Conservation (phyloP, 1,140 invertebrate genomes). For the Caerostris extrusa region DNA sequence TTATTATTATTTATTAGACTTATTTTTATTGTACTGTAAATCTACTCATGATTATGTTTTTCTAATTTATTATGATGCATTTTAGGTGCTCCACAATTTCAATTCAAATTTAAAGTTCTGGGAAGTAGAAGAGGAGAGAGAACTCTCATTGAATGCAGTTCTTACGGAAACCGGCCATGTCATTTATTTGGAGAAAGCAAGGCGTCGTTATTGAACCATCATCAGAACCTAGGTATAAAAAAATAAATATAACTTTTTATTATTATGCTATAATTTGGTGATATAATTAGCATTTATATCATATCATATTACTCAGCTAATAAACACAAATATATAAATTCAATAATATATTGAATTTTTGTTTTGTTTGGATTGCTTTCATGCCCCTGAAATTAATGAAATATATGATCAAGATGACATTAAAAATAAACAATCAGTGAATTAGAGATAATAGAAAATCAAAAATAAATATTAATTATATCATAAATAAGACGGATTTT, state of each 20-base stretch:
- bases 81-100: constrained; percentile 79
- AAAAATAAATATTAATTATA: too few relatives aligned
- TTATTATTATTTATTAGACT: neutral
- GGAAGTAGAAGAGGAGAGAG: constrained; percentile 74
- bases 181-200: constrained; percentile 90
- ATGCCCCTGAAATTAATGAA: too few relatives aligned
- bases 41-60: neutral
- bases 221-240: constrained; percentile 52
- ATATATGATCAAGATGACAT: too few relatives aligned
- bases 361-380: too few relatives aligned
- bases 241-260: neutral
- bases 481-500: too few relatives aligned
- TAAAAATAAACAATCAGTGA: too few relatives aligned
- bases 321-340: neutral
- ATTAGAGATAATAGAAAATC: too few relatives aligned
- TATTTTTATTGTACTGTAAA: neutral
- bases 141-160: constrained; percentile 77
- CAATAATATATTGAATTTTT: too few relatives aligned
- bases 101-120: constrained; percentile 77
- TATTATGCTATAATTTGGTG: neutral
- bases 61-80: neutral
- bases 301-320: neutral
- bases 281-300: too few relatives aligned
- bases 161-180: constrained; percentile 86
- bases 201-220: constrained; percentile 83